Base-by-base conservation (phyloP, 2,797 vertebrate genomes). In the Coracias cyanogaster region DNA sequence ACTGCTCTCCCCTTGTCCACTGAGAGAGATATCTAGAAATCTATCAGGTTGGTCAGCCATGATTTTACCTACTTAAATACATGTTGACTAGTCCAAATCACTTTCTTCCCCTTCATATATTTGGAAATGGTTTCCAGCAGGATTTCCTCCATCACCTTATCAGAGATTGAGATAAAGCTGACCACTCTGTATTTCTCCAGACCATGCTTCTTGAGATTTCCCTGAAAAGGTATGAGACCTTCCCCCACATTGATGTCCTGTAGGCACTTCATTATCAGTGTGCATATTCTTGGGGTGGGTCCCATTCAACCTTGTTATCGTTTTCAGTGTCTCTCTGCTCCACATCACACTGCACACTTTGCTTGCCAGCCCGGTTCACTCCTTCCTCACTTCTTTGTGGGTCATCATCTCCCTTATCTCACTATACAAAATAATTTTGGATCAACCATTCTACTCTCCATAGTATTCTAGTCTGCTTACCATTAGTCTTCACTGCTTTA, bases 201-300 rank as follows among this genome's bases (percentile, higher is more conserved):
- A 54, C 57, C 4, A 2, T 35, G 7, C 7, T 17, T 52, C 46
- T 66, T 43, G 41, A 43, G 12, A 43, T 43, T 43, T 43, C 41
- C 15, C 41, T 43, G 41, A 43, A 43, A 43, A 43, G 37, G 37
- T 37, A 37, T 37, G 37, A 37, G 37, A 37, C 37, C 37, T 37
- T 10, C 6, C 24, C 4, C 7, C 18, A 19, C 5, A 11, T 3
- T 20, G 39, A 25, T 20, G 20, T 12, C 10, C 39, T 62, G 10
- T 62, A 29, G 17, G 9, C 5, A 49, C 3, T 29, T 69, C 3
- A 20, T 81, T 74, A 61, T 3, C 54, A 6, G 7, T 37, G 12
- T 43, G 7, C 5, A 17, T 41, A 18, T 45, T 24, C n/a, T 62
- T n/a, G 12, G 6, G 0, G 4, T 66, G 12, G 2, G 16, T 1